phyloP scores from a whole-genome alignment of 2,888 invertebrate genomes.

The Agriopis aurantiaria region DNA sequence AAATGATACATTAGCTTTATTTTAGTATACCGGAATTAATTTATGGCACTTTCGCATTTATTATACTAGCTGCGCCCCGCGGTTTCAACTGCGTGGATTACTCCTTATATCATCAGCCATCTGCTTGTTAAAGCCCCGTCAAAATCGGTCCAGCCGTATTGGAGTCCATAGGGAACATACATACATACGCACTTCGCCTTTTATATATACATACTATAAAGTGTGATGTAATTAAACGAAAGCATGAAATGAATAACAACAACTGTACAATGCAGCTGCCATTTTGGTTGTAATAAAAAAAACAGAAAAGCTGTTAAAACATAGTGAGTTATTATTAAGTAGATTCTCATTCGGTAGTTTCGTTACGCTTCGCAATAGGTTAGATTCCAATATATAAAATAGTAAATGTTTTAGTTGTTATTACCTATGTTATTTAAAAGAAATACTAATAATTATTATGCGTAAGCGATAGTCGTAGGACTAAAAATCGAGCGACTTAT shows the following conservation, averaged over 20 bases:
- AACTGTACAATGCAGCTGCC: slow-evolving; percentile 45
- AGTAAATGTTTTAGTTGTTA: slow-evolving; percentile 70
- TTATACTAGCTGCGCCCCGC: too few relatives aligned
- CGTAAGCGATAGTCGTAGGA: slow-evolving; percentile 50
- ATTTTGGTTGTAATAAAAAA: slow-evolving; percentile 64
- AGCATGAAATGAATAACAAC: slow-evolving; percentile 29
- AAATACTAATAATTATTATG: slow-evolving; percentile 53
- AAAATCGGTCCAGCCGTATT: too few relatives aligned
- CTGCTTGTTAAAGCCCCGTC: too few relatives aligned
- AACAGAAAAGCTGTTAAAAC: slow-evolving; percentile 61
- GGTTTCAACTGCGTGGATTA: too few relatives aligned
- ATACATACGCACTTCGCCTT: too few relatives aligned
- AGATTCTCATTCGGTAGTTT: slow-evolving; percentile 77
- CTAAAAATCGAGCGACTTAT: slow-evolving; percentile 60
- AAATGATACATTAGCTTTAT: too few relatives aligned
- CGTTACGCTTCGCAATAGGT: slow-evolving; percentile 76
- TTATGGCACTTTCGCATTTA: too few relatives aligned
- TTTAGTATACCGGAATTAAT: too few relatives aligned
- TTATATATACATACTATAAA: too few relatives aligned
- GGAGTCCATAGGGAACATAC: too few relatives aligned
- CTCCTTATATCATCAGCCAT: too few relatives aligned
- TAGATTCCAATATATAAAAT: slow-evolving; percentile 69
- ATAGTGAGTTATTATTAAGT: slow-evolving; percentile 75
- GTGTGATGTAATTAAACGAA: not conserved
- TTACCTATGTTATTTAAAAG: slow-evolving; percentile 55